Evolutionary conservation across 2,888 invertebrate species (phyloP).

Genomic region (Clunio marinus): DNA sequence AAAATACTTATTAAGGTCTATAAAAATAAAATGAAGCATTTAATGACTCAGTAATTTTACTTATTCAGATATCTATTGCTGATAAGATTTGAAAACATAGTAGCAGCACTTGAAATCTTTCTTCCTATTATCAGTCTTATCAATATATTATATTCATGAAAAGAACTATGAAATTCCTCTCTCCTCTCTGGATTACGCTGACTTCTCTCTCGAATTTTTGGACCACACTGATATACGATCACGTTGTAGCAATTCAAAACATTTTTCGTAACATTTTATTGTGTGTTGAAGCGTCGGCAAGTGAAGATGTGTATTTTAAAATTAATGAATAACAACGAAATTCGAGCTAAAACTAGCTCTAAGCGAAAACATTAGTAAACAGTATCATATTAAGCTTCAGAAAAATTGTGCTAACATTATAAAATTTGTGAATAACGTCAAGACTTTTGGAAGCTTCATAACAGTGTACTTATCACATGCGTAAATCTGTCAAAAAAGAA

Average conservation of each 20-base stretch:
- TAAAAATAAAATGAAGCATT: too few relatives aligned
- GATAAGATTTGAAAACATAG: too few relatives aligned
- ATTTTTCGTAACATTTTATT: background rate
- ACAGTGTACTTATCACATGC: background rate
- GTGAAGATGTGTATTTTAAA: slow-evolving; percentile 23
- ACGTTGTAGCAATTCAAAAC: background rate
- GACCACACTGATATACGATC: too few relatives aligned
- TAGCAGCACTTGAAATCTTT: too few relatives aligned
- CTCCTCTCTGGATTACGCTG: too few relatives aligned
- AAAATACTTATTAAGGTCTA: too few relatives aligned
- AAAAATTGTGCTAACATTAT: background rate
- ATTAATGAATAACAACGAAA: slow-evolving; percentile 3
- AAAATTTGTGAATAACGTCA: background rate
- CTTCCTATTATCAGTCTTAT: too few relatives aligned
- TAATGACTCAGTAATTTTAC: too few relatives aligned
- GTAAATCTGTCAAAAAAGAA: background rate
- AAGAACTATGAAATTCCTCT: too few relatives aligned
- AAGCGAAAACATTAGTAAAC: background rate
- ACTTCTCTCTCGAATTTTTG: too few relatives aligned
- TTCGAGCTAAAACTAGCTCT: background rate
- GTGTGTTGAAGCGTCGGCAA: slow-evolving; percentile 33
- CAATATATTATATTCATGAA: too few relatives aligned
- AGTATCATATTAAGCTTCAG: background rate
- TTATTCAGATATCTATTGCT: too few relatives aligned
- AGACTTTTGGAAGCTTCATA: background rate